These are phyloP conservation scores for Linurgus olivaceus DNA, from an alignment of 2,797 vertebrate genomes.

Conservation along the genomic window DNA sequence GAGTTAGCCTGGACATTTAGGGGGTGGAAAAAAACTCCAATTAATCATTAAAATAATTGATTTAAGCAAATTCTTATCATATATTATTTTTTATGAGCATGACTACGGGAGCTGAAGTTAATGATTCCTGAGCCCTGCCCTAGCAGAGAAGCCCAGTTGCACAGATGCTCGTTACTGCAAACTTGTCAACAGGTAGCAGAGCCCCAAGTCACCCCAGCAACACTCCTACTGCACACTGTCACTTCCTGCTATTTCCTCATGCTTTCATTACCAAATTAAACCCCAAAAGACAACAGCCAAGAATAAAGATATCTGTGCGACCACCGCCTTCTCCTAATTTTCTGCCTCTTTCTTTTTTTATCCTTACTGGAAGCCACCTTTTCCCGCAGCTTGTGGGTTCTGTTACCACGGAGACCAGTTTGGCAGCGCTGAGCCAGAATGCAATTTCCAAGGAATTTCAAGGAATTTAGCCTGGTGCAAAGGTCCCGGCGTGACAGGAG, in stretches of 20 bases:
- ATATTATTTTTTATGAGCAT: background rate
- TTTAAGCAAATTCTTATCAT: fast-evolving
- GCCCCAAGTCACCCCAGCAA: background rate
- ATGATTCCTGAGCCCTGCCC: background rate
- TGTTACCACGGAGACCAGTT: background rate
- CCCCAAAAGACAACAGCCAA: no score
- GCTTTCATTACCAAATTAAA: background rate
- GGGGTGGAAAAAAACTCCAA: fast-evolving
- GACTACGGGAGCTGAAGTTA: background rate
- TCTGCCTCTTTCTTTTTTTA: fast-evolving
- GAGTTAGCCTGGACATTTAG: background rate
- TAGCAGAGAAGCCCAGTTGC: background rate
- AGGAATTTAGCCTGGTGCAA: fast-evolving
- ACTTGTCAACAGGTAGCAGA: background rate
- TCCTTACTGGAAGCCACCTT: background rate
- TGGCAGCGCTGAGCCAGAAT: background rate
- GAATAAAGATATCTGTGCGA: background rate
- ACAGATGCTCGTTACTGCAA: background rate
- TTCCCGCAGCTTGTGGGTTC: fast-evolving
- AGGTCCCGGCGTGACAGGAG: background rate
- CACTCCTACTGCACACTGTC: background rate
- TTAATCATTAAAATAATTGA: background rate
- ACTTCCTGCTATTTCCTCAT: conserved; percentile 9
- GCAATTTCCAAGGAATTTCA: background rate
- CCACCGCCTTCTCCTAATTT: background rate